Evolutionary conservation across 2,888 invertebrate genomes (phyloP), one percentile per base, ranked within the genome.

Genomic region (Meliscaeva auricollis): DNA sequence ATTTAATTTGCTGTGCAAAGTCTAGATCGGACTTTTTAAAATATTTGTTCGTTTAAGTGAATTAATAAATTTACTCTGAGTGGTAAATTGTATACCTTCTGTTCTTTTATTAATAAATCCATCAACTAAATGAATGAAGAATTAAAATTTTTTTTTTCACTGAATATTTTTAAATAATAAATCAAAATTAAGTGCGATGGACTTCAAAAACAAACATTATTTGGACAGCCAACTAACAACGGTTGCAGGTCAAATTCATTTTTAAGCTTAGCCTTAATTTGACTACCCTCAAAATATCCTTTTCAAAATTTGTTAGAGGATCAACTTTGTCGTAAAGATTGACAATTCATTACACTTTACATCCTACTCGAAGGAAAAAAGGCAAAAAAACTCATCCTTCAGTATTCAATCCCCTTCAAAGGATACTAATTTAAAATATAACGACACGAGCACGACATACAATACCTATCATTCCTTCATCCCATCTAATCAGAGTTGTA

Each of bases 1-100:
- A 72, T 72, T 78, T 70, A 54, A 70, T 70, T 72, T 72, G 56
- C 48, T 56, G 38, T 56, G 64, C 2, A 72, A 78, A 77, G 77
- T 70, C 77, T 77, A 44, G 38, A n/a, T 22, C 9, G 3, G 32
- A 11, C 9, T 56, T 11, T 56, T 56, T 35, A 0, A 56, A 20
- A n/a, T 20, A 20, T 20, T 35, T 56, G 56, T 35, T 35, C 9
- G 11, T 20, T 35, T 13, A 56, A 13, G 2, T 44, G 5, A 15
- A 44, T 44, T 44, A 44, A 15, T 26, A 26, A 26, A 26, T 26
- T 26, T 26, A n/a, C n/a, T n/a, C n/a, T 26, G 26, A 26, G n/a
- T n/a, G n/a, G n/a, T n/a, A n/a, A n/a, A n/a, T n/a, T 26, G 26
- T 4, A 26, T 4, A 26, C 26, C 2, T 26, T 26, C 26, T 26